Evolutionary conservation across 2,888 invertebrate species (phyloP).

Genomic region (Laothoe populi): DNA sequence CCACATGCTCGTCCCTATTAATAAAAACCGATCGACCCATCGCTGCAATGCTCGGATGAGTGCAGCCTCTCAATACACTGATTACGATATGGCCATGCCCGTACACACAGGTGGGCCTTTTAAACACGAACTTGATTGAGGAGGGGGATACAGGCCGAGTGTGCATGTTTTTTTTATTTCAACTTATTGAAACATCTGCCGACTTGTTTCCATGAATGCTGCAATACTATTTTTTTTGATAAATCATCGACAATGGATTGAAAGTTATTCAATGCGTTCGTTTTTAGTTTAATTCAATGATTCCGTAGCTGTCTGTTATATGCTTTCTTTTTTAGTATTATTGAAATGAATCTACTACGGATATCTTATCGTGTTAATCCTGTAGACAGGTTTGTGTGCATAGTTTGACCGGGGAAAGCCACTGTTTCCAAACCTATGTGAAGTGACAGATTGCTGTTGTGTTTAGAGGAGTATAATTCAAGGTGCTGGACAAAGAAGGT

Average conservation of each 20-base stretch:
- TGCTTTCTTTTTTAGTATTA: no score
- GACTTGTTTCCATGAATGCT: conserved; percentile 4
- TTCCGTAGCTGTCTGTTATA: no score
- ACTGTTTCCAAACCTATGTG: no score
- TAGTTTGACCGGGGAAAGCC: no score
- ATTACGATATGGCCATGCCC: conserved; percentile 45
- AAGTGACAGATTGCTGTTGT: no score
- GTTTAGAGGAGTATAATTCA: no score
- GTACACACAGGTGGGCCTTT: conserved; percentile 39
- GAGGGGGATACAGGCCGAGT: conserved; percentile 24
- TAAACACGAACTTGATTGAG: conserved; percentile 32
- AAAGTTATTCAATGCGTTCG: no score
- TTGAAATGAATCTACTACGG: no score
- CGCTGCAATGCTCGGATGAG: conserved; percentile 46
- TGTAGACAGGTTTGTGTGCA: no score
- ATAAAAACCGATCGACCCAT: conserved; percentile 43
- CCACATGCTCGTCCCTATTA: conserved; percentile 29
- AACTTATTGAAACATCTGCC: conserved; percentile 30
- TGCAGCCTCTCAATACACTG: conserved; percentile 55
- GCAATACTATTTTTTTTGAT: background rate
- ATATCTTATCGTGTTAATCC: no score
- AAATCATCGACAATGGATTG: background rate
- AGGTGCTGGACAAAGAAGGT: no score
- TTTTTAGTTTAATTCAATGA: no score
- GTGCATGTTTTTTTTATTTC: conserved; percentile 27